Base-by-base conservation (phyloP, 2,888 invertebrate genomes). In the Hemistola chrysoprasaria region DNA sequence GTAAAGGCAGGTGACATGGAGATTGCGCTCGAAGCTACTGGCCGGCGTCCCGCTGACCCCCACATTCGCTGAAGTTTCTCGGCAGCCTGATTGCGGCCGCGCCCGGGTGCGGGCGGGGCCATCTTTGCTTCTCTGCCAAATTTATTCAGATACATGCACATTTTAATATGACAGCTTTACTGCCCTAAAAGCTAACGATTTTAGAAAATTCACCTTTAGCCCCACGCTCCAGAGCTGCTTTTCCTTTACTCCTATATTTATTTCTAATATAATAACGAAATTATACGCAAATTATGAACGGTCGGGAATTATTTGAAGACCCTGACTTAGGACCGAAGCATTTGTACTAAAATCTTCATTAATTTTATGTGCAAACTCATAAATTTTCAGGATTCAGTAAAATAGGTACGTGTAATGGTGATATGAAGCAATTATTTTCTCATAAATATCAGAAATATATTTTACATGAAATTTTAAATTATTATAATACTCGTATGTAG, bases 81-180 rank as follows among this genome's bases (percentile, higher is more conserved):
- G 3, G 9, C 11, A 34, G 25, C 34, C 45, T 59, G 52, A 58
- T 59, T 56, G 59, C 56, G 35, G 16, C 16, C 16, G 16, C 3
- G 16, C 16, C n/a, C n/a, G n/a, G n/a, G n/a, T n/a, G n/a, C n/a
- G n/a, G 16, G 16, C 3, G 3, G 16, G 27, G 35, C 51, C 41
- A 51, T 51, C 55, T 52, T 50, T 50, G 47, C 50, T 34, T 32
- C 35, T 30, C 28, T 6, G 39, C 47, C 40, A 58, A 67, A 69
- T 66, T 56, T 74, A 72, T 74, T 73, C 61, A 73, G 68, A 73
- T 71, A 56, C 59, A 74, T 74, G 73, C 67, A 73, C 70, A 74
- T 74, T 72, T 71, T 69, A 69, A 71, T 68, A 68, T 42, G 50
- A 50, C 54, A 52, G 56, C 47, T 46, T 47, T 47, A 50, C 50